Conservation (phyloP, 2,888 invertebrate genomes). For the Cenopis cana region DNA sequence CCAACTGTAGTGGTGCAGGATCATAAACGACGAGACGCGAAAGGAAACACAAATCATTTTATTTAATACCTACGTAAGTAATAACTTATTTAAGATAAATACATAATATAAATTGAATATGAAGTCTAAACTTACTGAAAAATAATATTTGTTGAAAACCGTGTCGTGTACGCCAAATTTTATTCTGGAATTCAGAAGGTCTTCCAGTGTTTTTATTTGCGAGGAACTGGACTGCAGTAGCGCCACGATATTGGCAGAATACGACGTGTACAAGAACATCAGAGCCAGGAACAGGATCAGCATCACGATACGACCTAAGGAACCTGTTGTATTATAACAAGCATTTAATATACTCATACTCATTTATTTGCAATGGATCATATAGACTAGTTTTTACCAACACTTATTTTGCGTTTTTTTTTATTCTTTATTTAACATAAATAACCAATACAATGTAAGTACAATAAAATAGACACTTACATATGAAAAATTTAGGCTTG, state of each 20-base stretch:
- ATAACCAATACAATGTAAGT: too few species aligned
- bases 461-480: too few species aligned
- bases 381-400: too few species aligned
- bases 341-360: background rate
- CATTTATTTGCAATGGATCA: too few species aligned
- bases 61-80: too few species aligned
- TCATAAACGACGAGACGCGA: too few species aligned
- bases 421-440: too few species aligned
- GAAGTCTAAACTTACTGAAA: conserved; percentile 78
- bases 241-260: conserved; percentile 91
- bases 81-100: too few species aligned
- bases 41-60: too few species aligned
- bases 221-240: conserved; percentile 89
- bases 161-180: conserved; percentile 88
- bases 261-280: conserved; percentile 90
- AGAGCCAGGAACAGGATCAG: conserved; percentile 86
- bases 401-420: too few species aligned
- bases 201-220: conserved; percentile 86
- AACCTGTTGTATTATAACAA: conserved; percentile 62
- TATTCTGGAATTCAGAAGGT: conserved; percentile 87
- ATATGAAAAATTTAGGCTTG: too few species aligned
- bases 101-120: background rate
- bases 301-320: conserved; percentile 85
- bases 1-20: too few species aligned
- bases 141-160: conserved; percentile 88